Base-by-base conservation (phyloP, 2,797 vertebrate species). In the Coregonus suidteri region DNA sequence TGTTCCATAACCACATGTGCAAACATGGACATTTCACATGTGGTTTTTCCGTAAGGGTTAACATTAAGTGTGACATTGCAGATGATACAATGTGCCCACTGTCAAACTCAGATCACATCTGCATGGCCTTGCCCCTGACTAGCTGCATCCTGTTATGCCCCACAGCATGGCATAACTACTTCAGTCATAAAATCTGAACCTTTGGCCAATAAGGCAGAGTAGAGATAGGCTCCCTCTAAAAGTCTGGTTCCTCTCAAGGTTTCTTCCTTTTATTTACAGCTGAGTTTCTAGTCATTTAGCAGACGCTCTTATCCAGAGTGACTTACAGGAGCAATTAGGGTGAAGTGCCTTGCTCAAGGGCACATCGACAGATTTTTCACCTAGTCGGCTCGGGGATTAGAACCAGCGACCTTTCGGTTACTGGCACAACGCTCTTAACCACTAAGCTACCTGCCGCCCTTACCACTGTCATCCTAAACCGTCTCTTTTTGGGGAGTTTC, bases 191-290 rank as follows among this genome's bases (percentile, higher is more conserved):
- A 18, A 35, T 14, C 31, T 34, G 31, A 34, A 34, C 31, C 31
- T 35, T 34, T 14, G 64, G 20, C 25, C 30, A 31, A 65, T n/a
- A 25, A 25, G 25, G 18, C 64, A 30, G 25, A 65, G 64, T 1
- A n/a, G 6, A n/a, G 65, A 67, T 2, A 25, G 25, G 25, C 25
- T 25, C 25, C 25, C 25, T 25, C 25, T 25, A 25, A 25, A 25
- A 25, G 25, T 25, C 25, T 25, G 25, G 25, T 16, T n/a, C 5
- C 68, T 11, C 37, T 79, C 76, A 85, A 82, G 75, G 78, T 75
- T 86, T 81, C 71, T 82, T 65, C 77, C 83, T 89, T 88, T 89
- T 86, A 83, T 87, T 83, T 77, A 56, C 76, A 77, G 82, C 75
- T 34, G 31, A 34, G 31, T n/a, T 34, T 88, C 85, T 25, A 25